phyloP scores from a whole-genome alignment of 2,888 invertebrate species.

The Mimas tiliae region DNA sequence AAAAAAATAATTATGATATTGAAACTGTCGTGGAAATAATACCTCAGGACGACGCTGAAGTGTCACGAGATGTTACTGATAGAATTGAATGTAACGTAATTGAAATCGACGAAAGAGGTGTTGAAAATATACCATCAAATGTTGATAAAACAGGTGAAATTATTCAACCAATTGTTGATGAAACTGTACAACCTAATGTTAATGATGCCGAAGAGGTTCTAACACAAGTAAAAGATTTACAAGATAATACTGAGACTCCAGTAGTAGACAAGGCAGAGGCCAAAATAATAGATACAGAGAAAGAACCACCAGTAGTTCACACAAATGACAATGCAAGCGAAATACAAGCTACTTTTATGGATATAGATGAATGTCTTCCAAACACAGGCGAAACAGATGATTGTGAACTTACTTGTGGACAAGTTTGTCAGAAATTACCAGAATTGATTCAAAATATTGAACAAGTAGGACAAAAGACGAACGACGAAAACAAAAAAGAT shows the following conservation, averaged over 20 bases:
- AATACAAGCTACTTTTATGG: conserved; percentile 55
- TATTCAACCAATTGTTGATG: conserved; percentile 13
- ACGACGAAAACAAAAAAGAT: conserved; percentile 35
- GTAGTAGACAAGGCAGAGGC: conserved; percentile 22
- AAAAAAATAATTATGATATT: conserved; percentile 33
- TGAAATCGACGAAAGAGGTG: conserved; percentile 30
- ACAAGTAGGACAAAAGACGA: conserved; percentile 37
- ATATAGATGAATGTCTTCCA: conserved; percentile 69
- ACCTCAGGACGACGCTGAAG: conserved; percentile 27
- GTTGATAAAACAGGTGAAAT: conserved; percentile 26
- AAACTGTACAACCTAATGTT: conserved; percentile 17
- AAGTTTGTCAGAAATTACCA: conserved; percentile 58
- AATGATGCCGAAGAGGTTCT: not conserved
- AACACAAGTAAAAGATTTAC: conserved; percentile 8
- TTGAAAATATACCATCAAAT: not conserved
- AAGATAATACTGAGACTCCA: not conserved
- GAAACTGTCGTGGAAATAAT: conserved; percentile 29
- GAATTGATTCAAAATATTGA: conserved; percentile 43
- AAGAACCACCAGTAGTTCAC: conserved; percentile 23
- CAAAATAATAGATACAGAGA: conserved; percentile 17
- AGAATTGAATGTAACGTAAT: conserved; percentile 18
- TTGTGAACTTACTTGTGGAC: conserved; percentile 73
- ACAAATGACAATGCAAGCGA: conserved; percentile 40
- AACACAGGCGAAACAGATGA: conserved; percentile 75
- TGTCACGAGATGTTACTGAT: conserved; percentile 21